phyloP scores from a whole-genome alignment of 2,797 vertebrate species.

The Acestrorhynchus altus region DNA sequence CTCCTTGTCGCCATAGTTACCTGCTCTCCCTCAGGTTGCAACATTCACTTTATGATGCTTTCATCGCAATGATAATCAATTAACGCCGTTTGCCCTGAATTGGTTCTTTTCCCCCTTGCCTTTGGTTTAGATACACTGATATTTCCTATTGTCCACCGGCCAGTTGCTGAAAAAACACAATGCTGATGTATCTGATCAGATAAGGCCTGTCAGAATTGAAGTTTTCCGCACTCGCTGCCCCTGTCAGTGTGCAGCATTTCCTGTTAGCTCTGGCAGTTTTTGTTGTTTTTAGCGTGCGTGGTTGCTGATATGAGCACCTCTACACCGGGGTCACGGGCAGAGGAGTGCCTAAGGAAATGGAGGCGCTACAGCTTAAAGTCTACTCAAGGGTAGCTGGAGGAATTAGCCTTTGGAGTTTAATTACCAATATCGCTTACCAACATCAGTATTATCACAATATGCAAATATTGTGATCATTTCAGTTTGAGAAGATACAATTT shows the following conservation, averaged over 20 bases:
- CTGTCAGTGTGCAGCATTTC: constrained; percentile 42
- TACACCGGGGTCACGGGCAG: constrained; percentile 44
- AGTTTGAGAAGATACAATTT: too few species aligned
- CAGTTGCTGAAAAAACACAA: constrained; percentile 21
- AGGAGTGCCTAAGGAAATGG: constrained; percentile 15
- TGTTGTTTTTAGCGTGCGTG: constrained; percentile 4
- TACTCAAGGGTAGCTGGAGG: too few species aligned
- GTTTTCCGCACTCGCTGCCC: constrained; percentile 29
- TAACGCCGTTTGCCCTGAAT: background rate
- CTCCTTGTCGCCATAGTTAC: constrained; percentile 46
- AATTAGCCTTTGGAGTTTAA: too few species aligned
- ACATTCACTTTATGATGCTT: constrained; percentile 12
- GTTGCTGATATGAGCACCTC: constrained; percentile 51
- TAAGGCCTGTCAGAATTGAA: constrained; percentile 44
- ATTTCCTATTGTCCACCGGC: constrained; percentile 27
- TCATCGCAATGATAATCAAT: constrained; percentile 14
- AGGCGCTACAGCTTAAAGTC: constrained; percentile 20
- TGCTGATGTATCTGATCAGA: constrained; percentile 47
- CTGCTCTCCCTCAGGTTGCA: constrained; percentile 21
- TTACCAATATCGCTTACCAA: too few species aligned
- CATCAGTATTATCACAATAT: too few species aligned
- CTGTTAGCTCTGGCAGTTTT: constrained; percentile 32
- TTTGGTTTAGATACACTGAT: background rate
- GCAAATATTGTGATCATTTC: too few species aligned
- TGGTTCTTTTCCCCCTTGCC: background rate